A percentile compares a stretch with the other conserved stretches of the same genome.
These are phyloP conservation scores for Agrilus biguttatus DNA, from an alignment of 2,888 invertebrate species.

Conservation along the genomic window DNA sequence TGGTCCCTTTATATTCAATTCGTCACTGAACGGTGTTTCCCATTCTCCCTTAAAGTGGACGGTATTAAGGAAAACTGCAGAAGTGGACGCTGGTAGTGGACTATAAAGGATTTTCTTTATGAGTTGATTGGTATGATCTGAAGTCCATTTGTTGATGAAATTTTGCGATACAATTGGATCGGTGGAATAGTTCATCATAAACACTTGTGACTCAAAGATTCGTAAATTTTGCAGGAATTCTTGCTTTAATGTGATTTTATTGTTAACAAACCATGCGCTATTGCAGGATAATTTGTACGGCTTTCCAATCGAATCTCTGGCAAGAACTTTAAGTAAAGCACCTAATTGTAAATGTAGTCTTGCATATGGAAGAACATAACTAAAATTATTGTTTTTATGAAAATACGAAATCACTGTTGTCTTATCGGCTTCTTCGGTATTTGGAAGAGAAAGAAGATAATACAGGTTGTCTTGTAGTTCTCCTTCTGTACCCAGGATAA, in stretches of 20 bases:
- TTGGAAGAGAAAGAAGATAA: slow-evolving; percentile 19
- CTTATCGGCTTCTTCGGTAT: slow-evolving; percentile 7
- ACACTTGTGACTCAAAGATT: slow-evolving; percentile 20
- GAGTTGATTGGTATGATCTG: slow-evolving; percentile 24
- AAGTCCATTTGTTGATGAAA: slow-evolving; percentile 24
- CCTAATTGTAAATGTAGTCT: slow-evolving; percentile 24
- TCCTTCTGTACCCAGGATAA: slow-evolving; percentile 27
- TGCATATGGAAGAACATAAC: slow-evolving; percentile 15
- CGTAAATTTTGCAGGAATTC: slow-evolving; percentile 16
- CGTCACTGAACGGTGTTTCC: slow-evolving; percentile 30
- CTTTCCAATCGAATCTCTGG: slow-evolving; percentile 10
- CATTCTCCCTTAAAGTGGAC: slow-evolving; percentile 33
- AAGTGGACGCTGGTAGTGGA: slow-evolving; percentile 22
- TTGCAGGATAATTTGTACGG: slow-evolving; percentile 18
- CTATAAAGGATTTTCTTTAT: slow-evolving; percentile 24
- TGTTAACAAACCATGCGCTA: slow-evolving; percentile 23
- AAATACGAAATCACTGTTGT: slow-evolving; percentile 9
- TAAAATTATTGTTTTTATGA: slow-evolving; percentile 11
- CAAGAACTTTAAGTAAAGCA: slow-evolving; percentile 18
- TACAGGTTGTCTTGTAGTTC: slow-evolving; percentile 21
- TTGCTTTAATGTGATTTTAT: slow-evolving; percentile 14
- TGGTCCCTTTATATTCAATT: slow-evolving; percentile 20
- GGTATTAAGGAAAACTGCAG: slow-evolving; percentile 29
- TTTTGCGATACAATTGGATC: slow-evolving; percentile 12
- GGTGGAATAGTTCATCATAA: slow-evolving; percentile 18